Evolutionary conservation across 2,888 invertebrate genomes (phyloP).

Genomic region (Lottia scabra): DNA sequence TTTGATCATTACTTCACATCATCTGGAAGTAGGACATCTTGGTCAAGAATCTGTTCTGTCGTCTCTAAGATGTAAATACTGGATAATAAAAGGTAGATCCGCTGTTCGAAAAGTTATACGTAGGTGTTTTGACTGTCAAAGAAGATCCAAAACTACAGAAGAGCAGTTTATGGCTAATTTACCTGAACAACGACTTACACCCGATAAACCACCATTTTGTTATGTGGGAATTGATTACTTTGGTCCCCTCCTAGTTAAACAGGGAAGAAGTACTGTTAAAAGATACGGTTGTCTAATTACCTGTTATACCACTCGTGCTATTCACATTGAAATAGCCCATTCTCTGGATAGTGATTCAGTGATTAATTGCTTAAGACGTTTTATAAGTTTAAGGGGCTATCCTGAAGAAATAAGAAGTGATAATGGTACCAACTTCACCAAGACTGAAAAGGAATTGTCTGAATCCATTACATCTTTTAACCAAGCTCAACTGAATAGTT

Average conservation of each 20-base stretch:
- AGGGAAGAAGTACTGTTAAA: constrained; percentile 18
- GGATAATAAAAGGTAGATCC: background rate
- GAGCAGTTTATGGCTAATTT: constrained; percentile 29
- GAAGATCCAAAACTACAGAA: background rate
- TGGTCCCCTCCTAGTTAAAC: constrained; percentile 29
- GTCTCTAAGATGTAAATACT: background rate
- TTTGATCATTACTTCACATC: background rate
- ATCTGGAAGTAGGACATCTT: background rate
- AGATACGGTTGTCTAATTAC: constrained; percentile 34
- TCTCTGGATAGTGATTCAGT: constrained; percentile 9
- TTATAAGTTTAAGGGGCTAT: constrained; percentile 16
- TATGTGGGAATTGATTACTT: constrained; percentile 32
- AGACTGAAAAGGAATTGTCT: constrained; percentile 9
- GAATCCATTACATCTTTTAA: background rate
- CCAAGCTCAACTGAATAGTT: background rate
- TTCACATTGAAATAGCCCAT: constrained; percentile 25
- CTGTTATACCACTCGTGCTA: constrained; percentile 23
- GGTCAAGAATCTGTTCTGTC: background rate
- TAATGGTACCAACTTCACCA: too few species aligned
- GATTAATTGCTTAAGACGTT: constrained; percentile 25
- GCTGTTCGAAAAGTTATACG: background rate
- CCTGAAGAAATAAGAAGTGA: too few species aligned
- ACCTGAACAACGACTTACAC: constrained; percentile 21
- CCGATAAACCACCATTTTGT: constrained; percentile 29
- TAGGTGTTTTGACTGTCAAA: background rate